Evolutionary conservation across 2,797 vertebrate species (phyloP), one percentile per base, ranked within the genome.

Genomic region (Tamandua tetradactyla): DNA sequence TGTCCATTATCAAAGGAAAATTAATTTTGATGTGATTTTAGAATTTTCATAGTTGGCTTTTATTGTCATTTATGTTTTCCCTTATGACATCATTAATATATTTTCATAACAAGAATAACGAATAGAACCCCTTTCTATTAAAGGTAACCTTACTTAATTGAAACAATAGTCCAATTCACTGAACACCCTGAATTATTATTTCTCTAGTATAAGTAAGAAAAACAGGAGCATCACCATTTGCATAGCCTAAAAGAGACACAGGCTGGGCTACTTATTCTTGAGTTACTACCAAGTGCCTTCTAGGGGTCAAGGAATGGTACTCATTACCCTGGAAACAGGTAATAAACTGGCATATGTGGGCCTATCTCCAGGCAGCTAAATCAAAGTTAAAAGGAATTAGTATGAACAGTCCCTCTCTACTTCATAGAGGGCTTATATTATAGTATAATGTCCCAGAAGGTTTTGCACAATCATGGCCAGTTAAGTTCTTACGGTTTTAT

Each of bases 21-120:
- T 93, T 89, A 95, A 93, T 87, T 96, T 68, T 96, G 49, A 91
- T 69, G 87, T 69, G 59, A 92, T 55, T 92, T 92, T 86, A 72
- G 10, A 89, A 27, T 44, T 85, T 37, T 91, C 87, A 3, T 69
- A 75, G 85, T 75, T 92, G 66, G 18, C 35, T 86, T 97, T 92
- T 66, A 83, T 18, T 80, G 25, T 72, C 78, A 76, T 94, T 75
- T 82, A 32, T 88, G 10, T 59, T 92, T 25, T 95, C n/a, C 27
- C 66, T 69, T 68, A 79, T 86, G 59, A 61, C 72, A 44, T 91
- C 57, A 84, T 94, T 91, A 76, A 69, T 68, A 61, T 86, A 42
- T 91, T 83, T 61, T 82, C 27, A 83, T 20, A 92, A 35, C 7
- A 84, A 85, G 32, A 95, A 64, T 35, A 64, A 92, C 78, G 92